Base-by-base conservation (phyloP, 2,113 vertebrate species). In the Chaetodon trifascialis region DNA sequence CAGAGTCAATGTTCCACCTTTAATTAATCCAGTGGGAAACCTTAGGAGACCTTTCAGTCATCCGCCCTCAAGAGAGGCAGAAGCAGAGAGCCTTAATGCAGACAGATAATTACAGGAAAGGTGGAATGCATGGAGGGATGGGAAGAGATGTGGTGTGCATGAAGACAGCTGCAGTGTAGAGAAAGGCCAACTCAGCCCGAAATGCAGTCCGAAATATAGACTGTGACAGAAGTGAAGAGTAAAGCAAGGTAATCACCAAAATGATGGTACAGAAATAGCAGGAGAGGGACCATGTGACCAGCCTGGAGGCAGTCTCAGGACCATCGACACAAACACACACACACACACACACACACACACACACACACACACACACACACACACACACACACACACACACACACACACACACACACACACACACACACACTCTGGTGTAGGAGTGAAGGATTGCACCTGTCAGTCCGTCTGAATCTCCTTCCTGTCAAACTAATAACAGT, bases 1-100 rank as follows among this genome's bases (percentile, higher is more conserved):
- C 55, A 34, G 11, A 25, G 51, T 63, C 60, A 49, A 17, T 52
- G 47, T 69, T 80, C 69, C 75, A 86, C 78, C 88, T 88, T 89
- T 88, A 89, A 87, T 90, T 84, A 87, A 82, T 80, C 71, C 79
- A 76, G 40, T 66, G 55, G 73, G 75, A 72, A 80, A 84, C 76
- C 70, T 80, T 66, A 62, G 79, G 67, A 86, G 62, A 76, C 75
- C 56, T 64, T 71, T 86, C 76, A 73, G 63, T 60, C 79, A 64
- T 23, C 23, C 34, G 14, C 19, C 38, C 64, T 42, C 69, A 47
- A 47, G 78, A 85, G 55, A 81, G 69, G 56, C n/a, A 23, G 73
- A 82, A 42, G 67, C 9, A 71, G 44, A 36, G 52, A 82, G 46
- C 70, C 56, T 60, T 82, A 51, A 60, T 76, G 74, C 83, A 86